Base-by-base conservation (phyloP, 2,113 vertebrate genomes). In the Gadus macrocephalus region DNA sequence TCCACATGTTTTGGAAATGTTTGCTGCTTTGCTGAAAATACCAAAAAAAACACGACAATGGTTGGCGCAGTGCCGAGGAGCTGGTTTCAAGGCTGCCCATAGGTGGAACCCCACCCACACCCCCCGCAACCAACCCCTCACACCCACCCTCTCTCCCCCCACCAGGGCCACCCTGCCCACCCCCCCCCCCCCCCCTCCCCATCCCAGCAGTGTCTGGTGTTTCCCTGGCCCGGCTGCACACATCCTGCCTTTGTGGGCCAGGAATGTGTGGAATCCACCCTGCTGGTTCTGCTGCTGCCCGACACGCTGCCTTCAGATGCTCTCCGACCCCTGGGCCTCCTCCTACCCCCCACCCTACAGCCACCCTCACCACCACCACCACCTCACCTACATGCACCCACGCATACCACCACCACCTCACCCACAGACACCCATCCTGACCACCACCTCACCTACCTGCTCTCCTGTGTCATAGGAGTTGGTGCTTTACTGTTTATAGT, bases 161-260 rank as follows among this genome's bases (percentile, higher is more conserved):
- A 69, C 4, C 19, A 12, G 7, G 7, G n/a, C 64, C 25, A 53
- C 1, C 60, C 0, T 25, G 60, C 28, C 66, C 7, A 68, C 64
- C 15, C 22, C 73, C 77, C 75, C 81, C 77, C 75, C 81, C 28
- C 66, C 7, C 68, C 64, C 15, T 19, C 73, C 77, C 75, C 81
- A 74, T 49, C 42, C 76, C 71, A 73, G 83, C 81, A 80, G 86
- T 81, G 81, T 83, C 61, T 62, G 60, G 82, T 62, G 71, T 49
- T 49, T 80, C 78, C 83, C 67, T 11, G 73, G 72, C 77, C 83
- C 78, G 69, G 78, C 67, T 17, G 42, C 83, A 91, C 90, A 91
- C 90, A 91, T 92, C 91, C 90, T 91, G 90, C 87, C 89, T 91
- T 92, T 92, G 91, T 92, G 83, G 77, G 78, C 78, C 79, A 82